These are phyloP conservation scores for Andricus grossulariae DNA, from an alignment of 1,140 invertebrate genomes.

Conservation along the genomic window DNA sequence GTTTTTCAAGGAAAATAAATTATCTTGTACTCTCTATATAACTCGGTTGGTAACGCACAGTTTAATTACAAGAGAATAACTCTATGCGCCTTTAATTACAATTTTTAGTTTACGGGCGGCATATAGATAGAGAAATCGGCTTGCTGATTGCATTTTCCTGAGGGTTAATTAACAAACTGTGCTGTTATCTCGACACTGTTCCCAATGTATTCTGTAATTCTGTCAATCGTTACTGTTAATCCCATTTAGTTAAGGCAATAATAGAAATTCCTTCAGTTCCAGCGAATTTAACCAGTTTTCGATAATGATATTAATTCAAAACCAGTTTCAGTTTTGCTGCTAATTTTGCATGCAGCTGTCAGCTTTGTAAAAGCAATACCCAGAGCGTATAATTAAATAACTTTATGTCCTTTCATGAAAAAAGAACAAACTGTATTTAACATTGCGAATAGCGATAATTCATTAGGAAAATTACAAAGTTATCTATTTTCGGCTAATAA, in stretches of 20 bases:
- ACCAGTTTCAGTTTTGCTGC: neutral
- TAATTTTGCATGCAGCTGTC: neutral
- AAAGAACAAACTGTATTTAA: neutral
- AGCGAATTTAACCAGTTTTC: neutral
- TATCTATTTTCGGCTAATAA: too few relatives aligned
- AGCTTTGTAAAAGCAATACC: neutral
- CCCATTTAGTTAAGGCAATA: neutral
- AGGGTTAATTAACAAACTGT: constrained; percentile 54
- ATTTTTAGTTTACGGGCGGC: constrained; percentile 48
- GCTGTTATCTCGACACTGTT: neutral
- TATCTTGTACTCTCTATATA: constrained; percentile 13
- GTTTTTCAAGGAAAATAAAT: neutral
- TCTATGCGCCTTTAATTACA: constrained; percentile 49
- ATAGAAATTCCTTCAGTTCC: neutral
- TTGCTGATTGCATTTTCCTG: constrained; percentile 51
- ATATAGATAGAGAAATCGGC: constrained; percentile 48
- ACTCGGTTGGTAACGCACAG: neutral
- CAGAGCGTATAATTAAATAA: neutral
- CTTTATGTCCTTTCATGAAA: neutral
- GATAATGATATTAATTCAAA: constrained; percentile 1
- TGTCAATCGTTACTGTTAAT: constrained; percentile 30
- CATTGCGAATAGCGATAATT: too few relatives aligned
- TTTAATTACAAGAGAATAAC: constrained; percentile 27
- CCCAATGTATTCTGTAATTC: neutral
- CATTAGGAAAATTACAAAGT: too few relatives aligned